phyloP scores from a whole-genome alignment of 64 coral and sea anemone genomes.

The Montipora cactus region DNA sequence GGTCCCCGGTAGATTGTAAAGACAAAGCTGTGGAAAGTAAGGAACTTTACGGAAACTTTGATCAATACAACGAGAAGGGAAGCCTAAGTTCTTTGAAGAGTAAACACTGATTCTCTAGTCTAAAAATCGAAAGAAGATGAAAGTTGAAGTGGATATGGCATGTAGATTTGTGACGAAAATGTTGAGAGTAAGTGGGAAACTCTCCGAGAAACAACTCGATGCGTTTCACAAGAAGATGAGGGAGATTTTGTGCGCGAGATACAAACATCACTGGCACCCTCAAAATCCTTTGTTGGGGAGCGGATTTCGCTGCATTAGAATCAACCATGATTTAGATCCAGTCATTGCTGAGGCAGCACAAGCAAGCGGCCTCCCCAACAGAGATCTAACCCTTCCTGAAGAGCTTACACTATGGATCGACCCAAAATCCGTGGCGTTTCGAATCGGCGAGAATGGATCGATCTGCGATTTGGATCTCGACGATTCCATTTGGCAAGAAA shows the following conservation, averaged over 20 bases:
- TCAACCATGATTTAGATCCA: constrained; percentile 96
- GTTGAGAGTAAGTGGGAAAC: constrained; percentile 68
- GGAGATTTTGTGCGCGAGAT: constrained; percentile 96
- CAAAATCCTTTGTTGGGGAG: constrained; percentile 99
- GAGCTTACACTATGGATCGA: constrained; percentile 99
- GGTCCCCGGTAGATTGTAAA: not conserved
- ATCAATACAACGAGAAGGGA: constrained; percentile 14
- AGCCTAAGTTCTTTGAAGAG: not conserved
- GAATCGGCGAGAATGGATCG: constrained; percentile 98
- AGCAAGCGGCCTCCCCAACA: constrained; percentile 70
- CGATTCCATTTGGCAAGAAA: constrained; percentile 44
- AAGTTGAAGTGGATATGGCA: constrained; percentile 87
- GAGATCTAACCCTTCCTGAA: constrained; percentile 79
- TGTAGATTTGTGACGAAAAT: constrained; percentile 91
- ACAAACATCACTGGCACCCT: constrained; percentile 96
- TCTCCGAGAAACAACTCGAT: constrained; percentile 81
- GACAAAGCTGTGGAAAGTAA: not conserved
- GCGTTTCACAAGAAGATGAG: constrained; percentile 87
- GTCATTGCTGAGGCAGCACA: constrained; percentile 83
- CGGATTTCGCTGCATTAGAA: constrained; percentile 97
- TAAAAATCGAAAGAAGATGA: constrained; percentile 57
- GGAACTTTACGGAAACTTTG: constrained; percentile 16
- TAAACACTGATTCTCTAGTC: constrained; percentile 5
- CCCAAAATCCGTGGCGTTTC: constrained; percentile 92
- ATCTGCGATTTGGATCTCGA: constrained; percentile 83